phyloP scores from a whole-genome alignment of 2,888 invertebrate species.

The Drosophila fulvimacula region DNA sequence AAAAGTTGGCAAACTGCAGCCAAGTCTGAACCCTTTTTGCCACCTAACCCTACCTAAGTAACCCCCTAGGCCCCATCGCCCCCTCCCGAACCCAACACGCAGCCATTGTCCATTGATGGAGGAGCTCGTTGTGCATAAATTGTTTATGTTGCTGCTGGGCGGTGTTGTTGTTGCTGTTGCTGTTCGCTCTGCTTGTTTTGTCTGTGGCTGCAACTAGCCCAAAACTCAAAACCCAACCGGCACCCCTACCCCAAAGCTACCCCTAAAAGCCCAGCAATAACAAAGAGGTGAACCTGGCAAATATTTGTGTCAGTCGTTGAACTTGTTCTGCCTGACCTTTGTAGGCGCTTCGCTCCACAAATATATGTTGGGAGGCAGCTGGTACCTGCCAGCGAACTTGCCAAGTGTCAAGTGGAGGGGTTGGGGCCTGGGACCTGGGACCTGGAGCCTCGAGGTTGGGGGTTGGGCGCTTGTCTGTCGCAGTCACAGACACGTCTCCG shows the following conservation, averaged over 20 bases:
- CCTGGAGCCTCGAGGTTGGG: neutral
- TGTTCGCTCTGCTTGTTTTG: conserved; percentile 39
- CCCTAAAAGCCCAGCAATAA: conserved; percentile 40
- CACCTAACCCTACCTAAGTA: conserved; percentile 2
- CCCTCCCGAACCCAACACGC: neutral
- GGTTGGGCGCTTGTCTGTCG: neutral
- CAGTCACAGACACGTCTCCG: conserved; percentile 46
- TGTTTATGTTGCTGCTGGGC: conserved; percentile 63
- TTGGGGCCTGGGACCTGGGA: neutral
- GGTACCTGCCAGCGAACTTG: conserved; percentile 10
- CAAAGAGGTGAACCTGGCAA: conserved; percentile 55
- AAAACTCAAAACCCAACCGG: neutral
- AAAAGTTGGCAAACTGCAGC: conserved; percentile 74
- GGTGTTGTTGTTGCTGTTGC: conserved; percentile 26
- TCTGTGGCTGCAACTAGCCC: conserved; percentile 50
- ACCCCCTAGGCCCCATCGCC: neutral
- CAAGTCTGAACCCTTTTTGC: conserved; percentile 40
- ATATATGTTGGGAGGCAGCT: neutral
- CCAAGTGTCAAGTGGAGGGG: neutral
- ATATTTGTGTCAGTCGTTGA: conserved; percentile 79
- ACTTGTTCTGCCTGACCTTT: conserved; percentile 63
- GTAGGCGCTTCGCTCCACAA: conserved; percentile 27
- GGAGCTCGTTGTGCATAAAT: conserved; percentile 73
- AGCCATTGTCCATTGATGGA: conserved; percentile 47
- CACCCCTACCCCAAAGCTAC: neutral